Percentiles rank a stretch among this genome's conserved stretches.
phyloP scores from a whole-genome alignment of 1,140 invertebrate genomes.

The Heliconius hermathena region DNA sequence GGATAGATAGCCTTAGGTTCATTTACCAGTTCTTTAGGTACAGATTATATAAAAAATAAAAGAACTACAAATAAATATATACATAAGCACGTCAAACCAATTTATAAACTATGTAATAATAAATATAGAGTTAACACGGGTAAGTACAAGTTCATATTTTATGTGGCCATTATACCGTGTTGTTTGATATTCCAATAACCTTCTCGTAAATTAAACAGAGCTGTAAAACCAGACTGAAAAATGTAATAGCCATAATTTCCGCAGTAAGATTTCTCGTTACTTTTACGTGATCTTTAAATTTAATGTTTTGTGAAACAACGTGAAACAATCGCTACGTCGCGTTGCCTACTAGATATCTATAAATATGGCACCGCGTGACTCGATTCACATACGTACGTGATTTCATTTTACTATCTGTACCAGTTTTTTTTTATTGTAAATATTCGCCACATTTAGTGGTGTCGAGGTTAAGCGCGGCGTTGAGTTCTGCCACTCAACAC shows the following conservation, averaged over 20 bases:
- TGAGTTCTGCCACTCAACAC: too few relatives aligned
- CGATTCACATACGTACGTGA: not conserved
- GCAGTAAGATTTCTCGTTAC: conserved; percentile 17
- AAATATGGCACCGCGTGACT: not conserved
- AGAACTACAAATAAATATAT: not conserved
- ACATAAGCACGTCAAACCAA: not conserved
- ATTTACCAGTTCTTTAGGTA: too few relatives aligned
- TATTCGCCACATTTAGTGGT: too few relatives aligned
- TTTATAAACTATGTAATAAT: not conserved
- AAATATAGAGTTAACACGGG: not conserved
- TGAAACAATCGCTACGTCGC: not conserved
- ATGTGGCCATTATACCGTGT: conserved; percentile 1
- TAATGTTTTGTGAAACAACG: conserved; percentile 1
- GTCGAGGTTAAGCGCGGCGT: too few relatives aligned
- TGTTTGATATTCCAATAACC: conserved; percentile 27
- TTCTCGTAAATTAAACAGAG: conserved; percentile 29
- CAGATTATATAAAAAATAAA: too few relatives aligned
- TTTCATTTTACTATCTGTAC: not conserved
- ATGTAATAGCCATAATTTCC: conserved; percentile 26
- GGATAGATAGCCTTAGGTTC: too few relatives aligned
- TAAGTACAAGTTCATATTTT: conserved; percentile 11
- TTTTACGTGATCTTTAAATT: conserved; percentile 10
- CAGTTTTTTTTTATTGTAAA: not conserved
- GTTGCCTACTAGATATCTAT: not conserved
- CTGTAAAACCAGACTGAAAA: conserved; percentile 34